A percentile compares a stretch with the other conserved stretches of the same genome.
phyloP scores from a whole-genome alignment of 2,888 invertebrate species.

The Noctua pronuba region DNA sequence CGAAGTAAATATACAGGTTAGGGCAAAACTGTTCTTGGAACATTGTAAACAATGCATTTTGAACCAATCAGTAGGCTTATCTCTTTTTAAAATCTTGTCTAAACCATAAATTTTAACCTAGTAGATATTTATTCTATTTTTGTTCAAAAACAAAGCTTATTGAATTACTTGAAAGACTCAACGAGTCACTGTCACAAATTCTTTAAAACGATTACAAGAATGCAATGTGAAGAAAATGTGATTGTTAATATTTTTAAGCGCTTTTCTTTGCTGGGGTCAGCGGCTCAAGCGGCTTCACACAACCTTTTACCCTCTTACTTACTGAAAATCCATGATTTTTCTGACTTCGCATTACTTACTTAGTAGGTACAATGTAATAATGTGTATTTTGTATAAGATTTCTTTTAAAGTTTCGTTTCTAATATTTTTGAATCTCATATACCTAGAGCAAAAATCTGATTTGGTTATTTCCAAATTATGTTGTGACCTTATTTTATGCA shows the following conservation, averaged over 20 bases:
- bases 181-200: conserved; percentile 4
- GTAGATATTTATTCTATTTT: neutral
- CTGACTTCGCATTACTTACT: conserved; percentile 1
- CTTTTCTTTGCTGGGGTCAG: conserved; percentile 1
- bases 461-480: neutral
- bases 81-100: neutral
- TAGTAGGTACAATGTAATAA: too few species aligned
- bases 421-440: neutral
- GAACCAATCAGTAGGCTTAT: neutral
- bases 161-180: conserved; percentile 20
- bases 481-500: neutral
- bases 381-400: neutral
- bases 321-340: conserved; percentile 4
- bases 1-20: neutral
- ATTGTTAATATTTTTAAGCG: conserved; percentile 21
- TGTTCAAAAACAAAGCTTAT: conserved; percentile 17
- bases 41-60: conserved; percentile 1
- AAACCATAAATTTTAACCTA: conserved; percentile 3
- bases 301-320: conserved; percentile 3
- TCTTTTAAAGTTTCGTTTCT: conserved; percentile 5
- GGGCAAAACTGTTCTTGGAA: neutral
- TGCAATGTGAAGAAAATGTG: conserved; percentile 22
- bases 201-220: conserved; percentile 27
- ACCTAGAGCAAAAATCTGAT: neutral
- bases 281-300: neutral